A percentile compares a stretch with the other conserved stretches of the same genome.
Evolutionary conservation across 2,113 vertebrate genomes (phyloP).

Genomic region (Cyanistes caeruleus): DNA sequence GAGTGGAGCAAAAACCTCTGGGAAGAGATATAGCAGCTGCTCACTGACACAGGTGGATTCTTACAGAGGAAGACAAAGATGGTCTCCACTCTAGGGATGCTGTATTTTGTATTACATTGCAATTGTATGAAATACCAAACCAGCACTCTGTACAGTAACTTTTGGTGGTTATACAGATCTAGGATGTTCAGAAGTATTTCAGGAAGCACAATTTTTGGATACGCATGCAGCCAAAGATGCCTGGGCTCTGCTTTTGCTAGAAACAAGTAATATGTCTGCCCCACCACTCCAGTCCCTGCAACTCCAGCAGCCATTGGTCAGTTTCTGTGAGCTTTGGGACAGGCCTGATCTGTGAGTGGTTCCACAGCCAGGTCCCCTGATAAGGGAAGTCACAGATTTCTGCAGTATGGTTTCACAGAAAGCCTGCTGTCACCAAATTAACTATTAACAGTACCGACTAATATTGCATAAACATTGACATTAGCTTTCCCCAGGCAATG

Average conservation of each 20-base stretch:
- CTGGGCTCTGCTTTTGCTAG: background rate
- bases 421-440: background rate
- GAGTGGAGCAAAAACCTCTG: background rate
- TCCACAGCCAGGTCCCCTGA: background rate
- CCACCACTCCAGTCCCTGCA: rapidly evolving
- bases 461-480: background rate
- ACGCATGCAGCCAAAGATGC: background rate
- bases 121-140: background rate
- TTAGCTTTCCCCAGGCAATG: background rate
- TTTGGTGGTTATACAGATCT: background rate
- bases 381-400: background rate
- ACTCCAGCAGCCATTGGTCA: background rate
- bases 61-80: background rate
- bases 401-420: background rate
- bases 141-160: background rate
- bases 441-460: background rate
- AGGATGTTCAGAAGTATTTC: background rate
- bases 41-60: background rate
- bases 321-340: background rate
- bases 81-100: background rate
- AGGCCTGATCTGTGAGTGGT: background rate
- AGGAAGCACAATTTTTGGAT: background rate
- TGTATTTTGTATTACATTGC: background rate
- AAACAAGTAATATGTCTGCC: background rate
- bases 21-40: background rate